phyloP scores from a whole-genome alignment of 2,888 invertebrate genomes.

The Callinectes sapidus region DNA sequence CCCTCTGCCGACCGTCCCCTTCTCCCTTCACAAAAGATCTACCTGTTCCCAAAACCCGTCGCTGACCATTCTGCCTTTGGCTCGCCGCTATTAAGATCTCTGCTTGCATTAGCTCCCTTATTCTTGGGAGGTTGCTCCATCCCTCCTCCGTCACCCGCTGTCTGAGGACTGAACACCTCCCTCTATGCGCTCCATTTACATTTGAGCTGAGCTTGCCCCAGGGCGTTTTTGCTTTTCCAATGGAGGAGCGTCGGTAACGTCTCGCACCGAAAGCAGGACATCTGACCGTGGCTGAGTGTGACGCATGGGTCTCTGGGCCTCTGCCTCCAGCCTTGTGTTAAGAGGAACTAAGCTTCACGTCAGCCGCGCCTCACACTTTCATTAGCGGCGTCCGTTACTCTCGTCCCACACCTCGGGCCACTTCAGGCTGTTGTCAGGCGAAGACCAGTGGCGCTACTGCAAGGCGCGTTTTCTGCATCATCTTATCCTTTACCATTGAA shows the following conservation, averaged over 20 bases:
- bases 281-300: conserved; percentile 50
- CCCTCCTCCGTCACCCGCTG: conserved; percentile 57
- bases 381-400: conserved; percentile 34
- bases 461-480: background rate
- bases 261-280: conserved; percentile 53
- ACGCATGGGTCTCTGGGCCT: conserved; percentile 11
- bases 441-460: background rate
- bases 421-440: conserved; percentile 32
- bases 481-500: background rate
- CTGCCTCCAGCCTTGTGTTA: conserved; percentile 40
- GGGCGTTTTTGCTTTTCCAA: conserved; percentile 57
- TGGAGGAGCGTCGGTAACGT: conserved; percentile 44
- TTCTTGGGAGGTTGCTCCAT: conserved; percentile 49
- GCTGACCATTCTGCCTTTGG: conserved; percentile 56
- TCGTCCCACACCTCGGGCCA: background rate
- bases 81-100: conserved; percentile 65
- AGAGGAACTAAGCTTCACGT: conserved; percentile 30
- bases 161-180: conserved; percentile 62
- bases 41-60: conserved; percentile 61
- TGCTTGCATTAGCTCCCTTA: conserved; percentile 67
- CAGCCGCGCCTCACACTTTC: conserved; percentile 20
- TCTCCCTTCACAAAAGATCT: conserved; percentile 57
- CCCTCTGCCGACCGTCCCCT: conserved; percentile 46
- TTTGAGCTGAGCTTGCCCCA: conserved; percentile 59
- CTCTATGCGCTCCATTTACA: conserved; percentile 54